These are phyloP conservation scores for Drosophila santomea DNA, from an alignment of 1,140 invertebrate species.

Conservation along the genomic window DNA sequence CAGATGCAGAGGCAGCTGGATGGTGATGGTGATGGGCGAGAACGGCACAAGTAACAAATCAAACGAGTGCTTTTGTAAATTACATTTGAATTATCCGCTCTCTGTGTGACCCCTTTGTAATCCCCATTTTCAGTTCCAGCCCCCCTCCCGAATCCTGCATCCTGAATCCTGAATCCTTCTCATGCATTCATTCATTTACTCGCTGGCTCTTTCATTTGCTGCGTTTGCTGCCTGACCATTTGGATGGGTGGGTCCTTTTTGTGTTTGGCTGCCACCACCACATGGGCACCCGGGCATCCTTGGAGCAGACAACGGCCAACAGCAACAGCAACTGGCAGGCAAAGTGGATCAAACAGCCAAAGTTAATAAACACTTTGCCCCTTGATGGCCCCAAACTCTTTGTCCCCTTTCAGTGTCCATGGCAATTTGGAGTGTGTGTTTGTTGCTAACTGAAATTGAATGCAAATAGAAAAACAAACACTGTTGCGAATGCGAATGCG, in stretches of 20 bases:
- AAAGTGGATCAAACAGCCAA: conserved; percentile 82
- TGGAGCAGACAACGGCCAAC: conserved; percentile 20
- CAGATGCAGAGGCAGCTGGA: conserved; percentile 37
- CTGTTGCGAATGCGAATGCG: conserved; percentile 11
- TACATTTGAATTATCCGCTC: conserved; percentile 79
- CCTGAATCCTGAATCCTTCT: not conserved
- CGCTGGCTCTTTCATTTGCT: conserved; percentile 34
- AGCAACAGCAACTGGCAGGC: conserved; percentile 37
- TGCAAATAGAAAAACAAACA: conserved; percentile 77
- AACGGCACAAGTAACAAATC: conserved; percentile 72
- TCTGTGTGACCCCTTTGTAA: conserved; percentile 3
- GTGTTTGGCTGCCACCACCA: conserved; percentile 46
- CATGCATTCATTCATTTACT: conserved; percentile 53
- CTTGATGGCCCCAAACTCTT: conserved; percentile 21
- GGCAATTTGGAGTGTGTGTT: conserved; percentile 67
- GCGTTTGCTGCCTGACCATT: conserved; percentile 7
- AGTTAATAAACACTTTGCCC: conserved; percentile 79
- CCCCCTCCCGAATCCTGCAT: not conserved
- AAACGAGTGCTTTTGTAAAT: conserved; percentile 81
- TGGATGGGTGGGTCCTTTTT: conserved; percentile 39
- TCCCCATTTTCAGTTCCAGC: not conserved
- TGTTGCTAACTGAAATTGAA: conserved; percentile 79
- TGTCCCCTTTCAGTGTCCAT: conserved; percentile 59
- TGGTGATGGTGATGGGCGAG: not conserved
- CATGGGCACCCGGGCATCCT: conserved; percentile 61